phyloP scores from a whole-genome alignment of 2,113 vertebrate genomes.

The Coptodon bakossiorum region DNA sequence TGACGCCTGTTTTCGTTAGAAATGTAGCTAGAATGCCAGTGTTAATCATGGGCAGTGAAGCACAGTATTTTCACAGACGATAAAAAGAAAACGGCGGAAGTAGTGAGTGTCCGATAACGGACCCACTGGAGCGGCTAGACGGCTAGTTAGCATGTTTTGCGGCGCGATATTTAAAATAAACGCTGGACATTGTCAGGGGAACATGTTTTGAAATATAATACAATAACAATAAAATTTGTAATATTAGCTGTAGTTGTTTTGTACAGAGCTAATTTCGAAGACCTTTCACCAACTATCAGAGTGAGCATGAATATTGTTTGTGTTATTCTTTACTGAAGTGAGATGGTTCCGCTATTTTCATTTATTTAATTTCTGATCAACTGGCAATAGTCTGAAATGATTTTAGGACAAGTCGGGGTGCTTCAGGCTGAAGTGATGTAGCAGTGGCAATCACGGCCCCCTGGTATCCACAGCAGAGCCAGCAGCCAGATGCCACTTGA shows the following conservation, averaged over 20 bases:
- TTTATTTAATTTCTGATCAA: neutral
- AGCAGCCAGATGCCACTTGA: conserved; percentile 35
- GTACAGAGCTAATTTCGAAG: neutral
- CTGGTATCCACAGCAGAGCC: conserved; percentile 6
- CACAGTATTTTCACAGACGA: neutral
- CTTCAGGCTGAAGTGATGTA: neutral
- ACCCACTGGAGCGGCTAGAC: neutral
- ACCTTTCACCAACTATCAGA: neutral
- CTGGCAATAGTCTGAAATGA: neutral
- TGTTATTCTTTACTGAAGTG: neutral
- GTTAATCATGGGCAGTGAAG: neutral
- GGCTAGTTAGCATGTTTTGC: neutral
- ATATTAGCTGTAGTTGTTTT: neutral
- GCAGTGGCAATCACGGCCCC: neutral
- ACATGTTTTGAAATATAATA: neutral
- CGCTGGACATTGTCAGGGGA: neutral
- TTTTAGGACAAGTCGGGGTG: neutral
- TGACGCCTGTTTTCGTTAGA: neutral
- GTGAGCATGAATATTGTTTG: neutral
- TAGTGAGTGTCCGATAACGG: conserved; percentile 7
- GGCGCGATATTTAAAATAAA: conserved; percentile 43
- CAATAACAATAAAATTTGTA: neutral
- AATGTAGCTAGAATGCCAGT: neutral
- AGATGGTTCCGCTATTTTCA: neutral
- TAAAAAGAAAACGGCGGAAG: neutral